Percentiles rank a stretch among this genome's conserved stretches.
phyloP scores from a whole-genome alignment of 1,140 invertebrate species.

The Maconellicoccus hirsutus region DNA sequence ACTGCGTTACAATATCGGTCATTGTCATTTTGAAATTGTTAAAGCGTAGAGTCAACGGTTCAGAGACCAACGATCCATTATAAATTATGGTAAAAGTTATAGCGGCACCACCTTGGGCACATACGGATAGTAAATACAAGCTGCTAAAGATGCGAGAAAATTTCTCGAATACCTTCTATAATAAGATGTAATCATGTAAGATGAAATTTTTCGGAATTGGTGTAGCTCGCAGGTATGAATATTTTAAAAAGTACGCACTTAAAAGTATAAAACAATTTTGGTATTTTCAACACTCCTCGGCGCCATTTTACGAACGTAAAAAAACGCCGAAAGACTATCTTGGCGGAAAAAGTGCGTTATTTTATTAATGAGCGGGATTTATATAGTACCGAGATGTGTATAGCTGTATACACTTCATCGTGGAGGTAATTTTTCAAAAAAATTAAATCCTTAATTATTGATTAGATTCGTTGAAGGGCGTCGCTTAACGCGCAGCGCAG shows the following conservation, averaged over 20 bases:
- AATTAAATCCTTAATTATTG: conserved; percentile 6
- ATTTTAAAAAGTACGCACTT: background rate
- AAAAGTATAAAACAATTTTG: conserved; percentile 1
- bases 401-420: background rate
- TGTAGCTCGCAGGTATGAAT: background rate
- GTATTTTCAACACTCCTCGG: background rate
- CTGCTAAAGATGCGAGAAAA: no score
- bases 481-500: background rate
- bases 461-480: background rate
- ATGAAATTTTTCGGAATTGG: no score
- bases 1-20: background rate
- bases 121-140: no score
- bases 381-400: background rate
- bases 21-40: conserved; percentile 2
- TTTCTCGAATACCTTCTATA: no score
- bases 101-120: background rate
- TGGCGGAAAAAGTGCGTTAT: background rate
- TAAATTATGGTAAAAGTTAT: background rate
- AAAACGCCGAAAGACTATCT: background rate
- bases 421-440: background rate
- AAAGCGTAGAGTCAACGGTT: background rate
- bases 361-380: background rate
- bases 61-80: background rate
- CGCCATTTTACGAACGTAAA: background rate
- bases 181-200: no score